A percentile compares a stretch with the other conserved stretches of the same genome.
These are phyloP conservation scores for Micrasema longulum DNA, from an alignment of 1,140 invertebrate species.

Conservation along the genomic window DNA sequence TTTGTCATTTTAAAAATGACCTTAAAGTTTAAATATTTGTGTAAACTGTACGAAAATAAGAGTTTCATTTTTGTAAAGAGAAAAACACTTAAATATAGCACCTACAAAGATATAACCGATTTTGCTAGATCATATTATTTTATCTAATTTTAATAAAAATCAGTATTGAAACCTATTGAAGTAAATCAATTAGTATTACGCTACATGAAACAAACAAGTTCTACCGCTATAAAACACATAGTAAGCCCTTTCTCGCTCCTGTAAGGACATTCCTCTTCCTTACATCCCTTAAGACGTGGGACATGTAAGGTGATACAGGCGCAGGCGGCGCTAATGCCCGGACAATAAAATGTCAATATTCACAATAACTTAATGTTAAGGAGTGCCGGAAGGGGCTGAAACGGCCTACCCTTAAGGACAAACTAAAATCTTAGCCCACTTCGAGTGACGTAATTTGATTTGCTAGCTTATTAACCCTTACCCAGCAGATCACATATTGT, in stretches of 20 bases:
- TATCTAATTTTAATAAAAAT: neutral
- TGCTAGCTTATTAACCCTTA: conserved; percentile 36
- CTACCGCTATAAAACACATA: conserved; percentile 50
- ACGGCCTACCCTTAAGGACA: conserved; percentile 11
- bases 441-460: conserved; percentile 44
- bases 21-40: too few species aligned
- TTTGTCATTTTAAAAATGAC: too few species aligned
- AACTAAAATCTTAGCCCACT: conserved; percentile 40
- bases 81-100: too few species aligned
- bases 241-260: conserved; percentile 34
- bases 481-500: neutral
- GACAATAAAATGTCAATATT: conserved; percentile 51
- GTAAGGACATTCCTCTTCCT: conserved; percentile 29
- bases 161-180: neutral
- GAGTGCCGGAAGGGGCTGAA: conserved; percentile 6
- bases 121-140: neutral
- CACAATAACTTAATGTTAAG: conserved; percentile 46
- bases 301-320: conserved; percentile 30
- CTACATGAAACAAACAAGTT: conserved; percentile 49
- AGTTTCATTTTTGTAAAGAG: too few species aligned
- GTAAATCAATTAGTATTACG: conserved; percentile 48
- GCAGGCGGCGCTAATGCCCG: conserved; percentile 46
- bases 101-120: neutral
- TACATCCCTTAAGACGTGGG: conserved; percentile 40
- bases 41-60: too few species aligned